Evolutionary conservation across 2,113 vertebrate species (phyloP), one percentile per base, ranked within the genome.

Genomic region (Psittacula cyanocephala): DNA sequence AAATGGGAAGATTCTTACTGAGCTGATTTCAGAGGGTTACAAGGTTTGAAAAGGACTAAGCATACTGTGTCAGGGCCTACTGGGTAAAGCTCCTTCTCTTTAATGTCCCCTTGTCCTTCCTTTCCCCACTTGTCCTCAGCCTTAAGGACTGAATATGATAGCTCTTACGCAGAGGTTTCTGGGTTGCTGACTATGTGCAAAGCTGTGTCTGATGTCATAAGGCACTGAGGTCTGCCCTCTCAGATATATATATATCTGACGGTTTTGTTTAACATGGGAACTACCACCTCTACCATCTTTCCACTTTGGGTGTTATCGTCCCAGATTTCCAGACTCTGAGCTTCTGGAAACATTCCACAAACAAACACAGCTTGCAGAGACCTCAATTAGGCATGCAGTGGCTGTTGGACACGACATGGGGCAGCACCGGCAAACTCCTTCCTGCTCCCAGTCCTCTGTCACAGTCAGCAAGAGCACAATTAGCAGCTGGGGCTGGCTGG

Each of bases 191-290:
- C 20, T 7, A n/a, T 0, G 1, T 2, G 5, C 27, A 79, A 80
- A 60, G 27, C 33, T 29, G 2, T 0, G 0, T 44, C 22, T 20
- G 23, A 17, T 22, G 4, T 22, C 53, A 7, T 11, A 29, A 43
- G 8, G 3, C 1, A 2, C 28, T 77, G 50, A 16, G 4, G 3
- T 39, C 53, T 74, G 28, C 31, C 52, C 29, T 77, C 20, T 47
- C 1, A 1, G 33, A 3, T 47, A 11, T 52, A 72, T 44, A 11
- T 52, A 72, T 44, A 35, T 18, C 31, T 63, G 41, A 4, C 6
- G 9, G 0, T 50, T 44, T 69, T 69, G 6, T 57, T 80, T 55
- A 49, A 39, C 25, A 8, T 17, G 10, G 13, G 23, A 80, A 20
- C 18, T 57, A 18, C 25, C 65, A 50, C 3, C 23, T 67, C 57